Conservation (phyloP, 2,888 invertebrate species). For the Prosopocoilus inquinatus region DNA sequence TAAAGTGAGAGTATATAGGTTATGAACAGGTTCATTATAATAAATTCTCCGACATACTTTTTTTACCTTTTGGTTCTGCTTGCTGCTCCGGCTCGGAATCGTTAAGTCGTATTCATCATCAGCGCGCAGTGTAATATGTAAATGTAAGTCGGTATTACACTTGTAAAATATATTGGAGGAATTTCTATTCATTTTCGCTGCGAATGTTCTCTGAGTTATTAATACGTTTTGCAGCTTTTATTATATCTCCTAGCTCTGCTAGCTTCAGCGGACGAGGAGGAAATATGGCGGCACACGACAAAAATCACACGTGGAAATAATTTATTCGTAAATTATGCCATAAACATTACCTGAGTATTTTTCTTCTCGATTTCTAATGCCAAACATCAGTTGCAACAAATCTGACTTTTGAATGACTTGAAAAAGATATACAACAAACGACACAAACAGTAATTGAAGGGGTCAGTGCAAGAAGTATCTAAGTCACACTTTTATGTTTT, state of each 20-base stretch:
- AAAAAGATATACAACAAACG: too few relatives aligned
- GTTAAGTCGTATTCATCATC: conserved; percentile 23
- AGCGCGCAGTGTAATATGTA: conserved; percentile 21
- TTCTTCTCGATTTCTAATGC: too few relatives aligned
- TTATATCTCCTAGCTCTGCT: not conserved
- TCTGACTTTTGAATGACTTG: too few relatives aligned
- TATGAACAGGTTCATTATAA: conserved; percentile 5
- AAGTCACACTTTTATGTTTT: too few relatives aligned
- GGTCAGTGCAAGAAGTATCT: too few relatives aligned
- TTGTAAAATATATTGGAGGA: conserved; percentile 17
- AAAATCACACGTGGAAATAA: too few relatives aligned
- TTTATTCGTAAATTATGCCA: too few relatives aligned
- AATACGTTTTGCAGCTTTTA: not conserved
- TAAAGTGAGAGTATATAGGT: conserved; percentile 5
- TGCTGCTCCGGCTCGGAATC: conserved; percentile 12
- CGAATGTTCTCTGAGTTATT: conserved; percentile 3
- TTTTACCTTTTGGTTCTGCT: not conserved
- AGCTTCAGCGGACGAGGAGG: not conserved
- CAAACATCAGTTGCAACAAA: too few relatives aligned
- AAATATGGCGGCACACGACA: too few relatives aligned
- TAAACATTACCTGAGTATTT: too few relatives aligned
- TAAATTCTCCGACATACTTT: conserved; percentile 24
- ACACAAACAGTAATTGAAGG: too few relatives aligned
- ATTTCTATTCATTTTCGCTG: conserved; percentile 14
- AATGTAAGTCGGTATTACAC: conserved; percentile 23